Percentiles rank a stretch among this genome's conserved stretches.
These are phyloP conservation scores for Stenolophus ochropezus DNA, from an alignment of 2,888 invertebrate genomes.

Conservation along the genomic window DNA sequence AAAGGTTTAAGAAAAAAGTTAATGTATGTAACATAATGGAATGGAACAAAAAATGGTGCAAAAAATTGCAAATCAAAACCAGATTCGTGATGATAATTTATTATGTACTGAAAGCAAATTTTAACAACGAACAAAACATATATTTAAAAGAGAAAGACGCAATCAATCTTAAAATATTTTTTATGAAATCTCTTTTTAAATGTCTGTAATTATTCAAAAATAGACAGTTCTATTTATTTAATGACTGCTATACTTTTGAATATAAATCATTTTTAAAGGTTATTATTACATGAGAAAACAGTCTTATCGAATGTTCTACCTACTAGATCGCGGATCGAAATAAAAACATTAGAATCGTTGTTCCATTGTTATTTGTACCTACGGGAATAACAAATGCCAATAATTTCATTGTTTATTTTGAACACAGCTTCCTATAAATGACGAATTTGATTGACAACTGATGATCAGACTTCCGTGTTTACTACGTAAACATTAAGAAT, in stretches of 20 bases:
- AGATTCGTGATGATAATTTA: background rate
- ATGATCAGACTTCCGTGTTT: background rate
- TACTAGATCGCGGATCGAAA: too few species aligned
- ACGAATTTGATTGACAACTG: background rate
- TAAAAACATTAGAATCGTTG: too few species aligned
- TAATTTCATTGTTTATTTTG: background rate
- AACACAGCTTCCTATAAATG: background rate
- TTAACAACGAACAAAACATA: background rate
- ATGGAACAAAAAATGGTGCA: background rate
- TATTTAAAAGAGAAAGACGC: background rate
- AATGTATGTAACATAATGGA: background rate
- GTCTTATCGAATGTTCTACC: too few species aligned
- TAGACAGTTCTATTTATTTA: too few species aligned
- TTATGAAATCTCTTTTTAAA: too few species aligned
- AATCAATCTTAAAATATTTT: conserved; percentile 1
- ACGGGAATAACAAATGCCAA: background rate
- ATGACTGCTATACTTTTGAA: too few species aligned
- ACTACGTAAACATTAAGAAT: background rate
- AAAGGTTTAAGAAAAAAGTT: background rate
- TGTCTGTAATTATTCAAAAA: too few species aligned
- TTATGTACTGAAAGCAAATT: conserved; percentile 4
- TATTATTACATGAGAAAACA: too few species aligned
- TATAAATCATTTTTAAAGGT: too few species aligned
- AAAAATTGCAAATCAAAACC: background rate
- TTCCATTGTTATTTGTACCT: too few species aligned